phyloP scores from a whole-genome alignment of 2,797 vertebrate species.

The Scyliorhinus canicula region DNA sequence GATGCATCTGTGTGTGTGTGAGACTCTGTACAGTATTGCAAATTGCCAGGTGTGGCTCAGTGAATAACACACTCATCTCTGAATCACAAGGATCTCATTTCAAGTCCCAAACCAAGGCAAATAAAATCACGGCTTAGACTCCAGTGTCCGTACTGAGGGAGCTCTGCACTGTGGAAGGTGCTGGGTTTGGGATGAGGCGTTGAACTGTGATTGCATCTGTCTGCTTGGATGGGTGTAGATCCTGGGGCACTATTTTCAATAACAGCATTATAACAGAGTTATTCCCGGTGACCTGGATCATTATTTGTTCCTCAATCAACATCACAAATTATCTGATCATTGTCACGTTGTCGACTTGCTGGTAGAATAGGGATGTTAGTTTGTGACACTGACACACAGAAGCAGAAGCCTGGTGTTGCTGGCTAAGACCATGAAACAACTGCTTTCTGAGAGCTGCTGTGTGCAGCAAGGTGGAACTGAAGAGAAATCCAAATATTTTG shows the following conservation, averaged over 20 bases:
- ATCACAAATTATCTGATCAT: background rate
- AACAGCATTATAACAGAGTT: background rate
- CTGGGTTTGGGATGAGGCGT: background rate
- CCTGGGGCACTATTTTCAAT: background rate
- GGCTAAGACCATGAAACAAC: background rate
- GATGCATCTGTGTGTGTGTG: too few relatives aligned
- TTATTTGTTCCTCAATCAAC: background rate
- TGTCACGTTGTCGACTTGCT: background rate
- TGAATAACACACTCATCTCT: too few relatives aligned
- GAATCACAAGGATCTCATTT: too few relatives aligned
- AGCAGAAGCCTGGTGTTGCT: too few relatives aligned
- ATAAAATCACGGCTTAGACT: too few relatives aligned
- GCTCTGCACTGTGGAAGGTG: background rate
- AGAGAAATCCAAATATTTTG: background rate
- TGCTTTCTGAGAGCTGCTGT: background rate
- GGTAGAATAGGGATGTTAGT: background rate
- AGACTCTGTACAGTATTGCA: too few relatives aligned
- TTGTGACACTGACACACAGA: background rate
- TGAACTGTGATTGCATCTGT: background rate
- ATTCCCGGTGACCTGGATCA: background rate
- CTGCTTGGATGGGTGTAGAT: background rate
- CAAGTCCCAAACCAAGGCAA: too few relatives aligned
- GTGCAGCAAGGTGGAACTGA: background rate
- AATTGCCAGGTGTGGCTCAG: too few relatives aligned
- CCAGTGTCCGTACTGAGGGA: too few relatives aligned